These are phyloP conservation scores for Hippolais icterina DNA, from an alignment of 2,113 vertebrate species.

Conservation along the genomic window DNA sequence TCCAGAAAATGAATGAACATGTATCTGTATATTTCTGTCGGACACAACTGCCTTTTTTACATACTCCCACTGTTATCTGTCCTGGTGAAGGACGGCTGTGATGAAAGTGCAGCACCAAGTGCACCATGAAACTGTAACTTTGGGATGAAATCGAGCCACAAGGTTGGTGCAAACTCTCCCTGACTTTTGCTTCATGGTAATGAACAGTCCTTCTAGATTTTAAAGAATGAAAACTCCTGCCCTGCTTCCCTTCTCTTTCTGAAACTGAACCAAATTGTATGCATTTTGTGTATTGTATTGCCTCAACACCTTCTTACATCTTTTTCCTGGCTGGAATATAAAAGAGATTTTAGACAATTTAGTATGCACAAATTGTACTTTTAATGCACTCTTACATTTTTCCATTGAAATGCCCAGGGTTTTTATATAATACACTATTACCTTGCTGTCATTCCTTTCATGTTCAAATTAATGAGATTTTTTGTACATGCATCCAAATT, in stretches of 20 bases:
- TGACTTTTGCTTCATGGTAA: neutral
- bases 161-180: neutral
- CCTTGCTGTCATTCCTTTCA: neutral
- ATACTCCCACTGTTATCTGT: neutral
- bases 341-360: neutral
- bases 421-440: conserved; percentile 4
- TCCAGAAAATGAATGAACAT: neutral
- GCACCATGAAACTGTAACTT: neutral
- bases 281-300: neutral
- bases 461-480: conserved; percentile 14
- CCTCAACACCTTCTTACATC: neutral
- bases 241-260: neutral
- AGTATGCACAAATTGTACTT: neutral
- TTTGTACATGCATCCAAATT: neutral
- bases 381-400: neutral
- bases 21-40: neutral
- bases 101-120: neutral
- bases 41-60: fast-evolving
- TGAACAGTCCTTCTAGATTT: neutral
- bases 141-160: neutral
- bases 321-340: neutral
- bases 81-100: neutral
- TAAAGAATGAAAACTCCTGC: neutral
- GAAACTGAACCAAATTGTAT: neutral
- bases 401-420: neutral